Evolutionary conservation across 2,888 invertebrate genomes (phyloP).

Genomic region (Nasonovia ribisnigri): DNA sequence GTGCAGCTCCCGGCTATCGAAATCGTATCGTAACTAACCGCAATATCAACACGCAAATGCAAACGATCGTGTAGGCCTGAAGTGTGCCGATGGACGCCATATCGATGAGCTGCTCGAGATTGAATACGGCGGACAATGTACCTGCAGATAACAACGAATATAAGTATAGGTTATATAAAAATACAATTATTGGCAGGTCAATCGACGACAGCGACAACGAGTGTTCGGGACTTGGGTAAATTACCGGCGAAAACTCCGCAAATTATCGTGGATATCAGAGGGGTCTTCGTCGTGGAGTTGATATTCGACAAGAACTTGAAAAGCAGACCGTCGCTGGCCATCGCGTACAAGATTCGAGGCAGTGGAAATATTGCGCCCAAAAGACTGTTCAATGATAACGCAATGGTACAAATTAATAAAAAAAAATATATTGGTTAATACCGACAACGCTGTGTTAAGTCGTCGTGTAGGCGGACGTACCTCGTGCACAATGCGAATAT

Average conservation of each 20-base stretch:
- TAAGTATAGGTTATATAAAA: background rate
- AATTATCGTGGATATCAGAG: constrained; percentile 79
- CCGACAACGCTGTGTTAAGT: background rate
- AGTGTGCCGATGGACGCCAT: constrained; percentile 97
- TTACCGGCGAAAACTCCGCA: constrained; percentile 80
- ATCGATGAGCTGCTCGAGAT: constrained; percentile 90
- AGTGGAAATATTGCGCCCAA: constrained; percentile 86
- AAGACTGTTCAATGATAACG: constrained; percentile 73
- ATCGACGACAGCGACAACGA: background rate
- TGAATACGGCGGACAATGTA: constrained; percentile 88
- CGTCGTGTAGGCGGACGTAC: constrained; percentile 66
- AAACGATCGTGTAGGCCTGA: constrained; percentile 92
- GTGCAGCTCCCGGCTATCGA: no score
- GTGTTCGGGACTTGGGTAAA: background rate
- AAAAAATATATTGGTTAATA: background rate
- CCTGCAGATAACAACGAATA: constrained; percentile 72
- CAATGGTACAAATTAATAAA: background rate
- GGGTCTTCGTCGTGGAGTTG: constrained; percentile 72
- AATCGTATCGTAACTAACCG: constrained; percentile 73
- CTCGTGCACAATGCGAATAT: constrained; percentile 89
- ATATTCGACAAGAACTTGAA: constrained; percentile 75
- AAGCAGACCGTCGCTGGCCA: constrained; percentile 87
- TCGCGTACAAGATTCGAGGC: constrained; percentile 86
- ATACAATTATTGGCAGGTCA: background rate
- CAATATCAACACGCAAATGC: constrained; percentile 88